phyloP scores from a whole-genome alignment of 2,113 vertebrate species.

The Hippocampus guttulatus region DNA sequence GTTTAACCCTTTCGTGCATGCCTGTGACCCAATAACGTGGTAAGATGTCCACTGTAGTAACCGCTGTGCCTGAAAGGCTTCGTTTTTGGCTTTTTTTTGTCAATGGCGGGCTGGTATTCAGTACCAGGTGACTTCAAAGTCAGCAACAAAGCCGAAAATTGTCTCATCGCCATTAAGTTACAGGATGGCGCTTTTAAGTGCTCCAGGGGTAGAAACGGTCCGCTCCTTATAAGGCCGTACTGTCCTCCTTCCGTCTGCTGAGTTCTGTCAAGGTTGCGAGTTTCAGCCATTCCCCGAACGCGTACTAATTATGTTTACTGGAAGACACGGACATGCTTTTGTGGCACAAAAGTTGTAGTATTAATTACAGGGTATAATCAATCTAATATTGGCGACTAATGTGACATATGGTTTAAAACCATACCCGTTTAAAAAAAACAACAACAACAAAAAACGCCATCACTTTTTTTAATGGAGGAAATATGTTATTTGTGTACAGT shows the following conservation, averaged over 20 bases:
- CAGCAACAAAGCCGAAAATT: too few relatives aligned
- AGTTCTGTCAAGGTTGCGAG: background rate
- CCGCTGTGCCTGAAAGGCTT: too few relatives aligned
- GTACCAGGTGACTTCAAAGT: too few relatives aligned
- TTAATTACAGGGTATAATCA: background rate
- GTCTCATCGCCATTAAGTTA: background rate
- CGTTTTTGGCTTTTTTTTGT: too few relatives aligned
- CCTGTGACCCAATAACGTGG: too few relatives aligned
- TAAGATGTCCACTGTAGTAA: too few relatives aligned
- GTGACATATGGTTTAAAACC: background rate
- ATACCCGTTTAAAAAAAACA: background rate
- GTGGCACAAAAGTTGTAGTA: background rate
- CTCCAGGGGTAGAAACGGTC: too few relatives aligned
- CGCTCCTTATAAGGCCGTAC: too few relatives aligned
- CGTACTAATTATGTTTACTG: background rate
- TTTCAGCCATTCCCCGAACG: background rate
- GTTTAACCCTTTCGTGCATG: too few relatives aligned
- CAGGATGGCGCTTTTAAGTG: background rate
- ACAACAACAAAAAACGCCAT: background rate
- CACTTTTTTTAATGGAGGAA: background rate
- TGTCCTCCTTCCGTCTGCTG: background rate
- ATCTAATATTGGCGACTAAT: slow-evolving; percentile 1
- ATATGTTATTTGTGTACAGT: slow-evolving; percentile 4
- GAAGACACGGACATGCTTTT: background rate
- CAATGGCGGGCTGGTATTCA: too few relatives aligned